Conservation (phyloP, 2,888 invertebrate species). For the Nyleta sp. region DNA sequence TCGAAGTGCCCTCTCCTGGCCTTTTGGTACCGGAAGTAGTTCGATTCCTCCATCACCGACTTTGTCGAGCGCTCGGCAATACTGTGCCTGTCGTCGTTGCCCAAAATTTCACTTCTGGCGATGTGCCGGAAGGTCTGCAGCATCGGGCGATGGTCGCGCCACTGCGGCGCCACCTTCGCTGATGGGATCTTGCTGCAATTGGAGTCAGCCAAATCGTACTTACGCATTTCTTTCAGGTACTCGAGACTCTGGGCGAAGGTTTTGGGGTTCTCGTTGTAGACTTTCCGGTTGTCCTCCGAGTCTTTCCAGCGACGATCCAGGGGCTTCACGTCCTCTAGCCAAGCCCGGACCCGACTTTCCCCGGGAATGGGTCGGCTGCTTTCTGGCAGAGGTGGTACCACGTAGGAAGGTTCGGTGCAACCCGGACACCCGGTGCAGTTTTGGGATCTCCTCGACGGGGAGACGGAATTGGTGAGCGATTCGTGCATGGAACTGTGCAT, state of each 20-base stretch:
- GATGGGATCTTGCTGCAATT: conserved; percentile 37
- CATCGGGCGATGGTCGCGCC: conserved; percentile 75
- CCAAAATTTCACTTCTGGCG: conserved; percentile 77
- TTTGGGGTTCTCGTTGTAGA: conserved; percentile 69
- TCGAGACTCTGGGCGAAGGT: conserved; percentile 71
- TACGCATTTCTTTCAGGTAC: conserved; percentile 71
- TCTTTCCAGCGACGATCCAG: conserved; percentile 76
- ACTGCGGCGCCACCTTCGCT: conserved; percentile 64
- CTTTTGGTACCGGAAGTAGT: conserved; percentile 66
- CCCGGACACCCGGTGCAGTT: conserved; percentile 88
- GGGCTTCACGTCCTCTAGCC: conserved; percentile 79
- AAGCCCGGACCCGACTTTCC: conserved; percentile 79
- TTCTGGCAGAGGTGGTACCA: conserved; percentile 68
- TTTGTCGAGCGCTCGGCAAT: conserved; percentile 76
- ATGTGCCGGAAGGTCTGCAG: conserved; percentile 73
- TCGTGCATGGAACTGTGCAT: conserved; percentile 26
- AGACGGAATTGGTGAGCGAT: conserved; percentile 56
- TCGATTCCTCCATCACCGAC: conserved; percentile 77
- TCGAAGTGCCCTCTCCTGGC: conserved; percentile 19
- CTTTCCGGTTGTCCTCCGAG: conserved; percentile 67
- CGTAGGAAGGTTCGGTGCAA: conserved; percentile 81
- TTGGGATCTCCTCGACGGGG: conserved; percentile 82
- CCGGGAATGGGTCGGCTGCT: conserved; percentile 71
- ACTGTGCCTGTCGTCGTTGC: conserved; percentile 74
- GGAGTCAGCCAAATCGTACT: conserved; percentile 67